A percentile compares a stretch with the other conserved stretches of the same genome.
Evolutionary conservation across 2,113 vertebrate species (phyloP).

Genomic region (Spermophilus dauricus): DNA sequence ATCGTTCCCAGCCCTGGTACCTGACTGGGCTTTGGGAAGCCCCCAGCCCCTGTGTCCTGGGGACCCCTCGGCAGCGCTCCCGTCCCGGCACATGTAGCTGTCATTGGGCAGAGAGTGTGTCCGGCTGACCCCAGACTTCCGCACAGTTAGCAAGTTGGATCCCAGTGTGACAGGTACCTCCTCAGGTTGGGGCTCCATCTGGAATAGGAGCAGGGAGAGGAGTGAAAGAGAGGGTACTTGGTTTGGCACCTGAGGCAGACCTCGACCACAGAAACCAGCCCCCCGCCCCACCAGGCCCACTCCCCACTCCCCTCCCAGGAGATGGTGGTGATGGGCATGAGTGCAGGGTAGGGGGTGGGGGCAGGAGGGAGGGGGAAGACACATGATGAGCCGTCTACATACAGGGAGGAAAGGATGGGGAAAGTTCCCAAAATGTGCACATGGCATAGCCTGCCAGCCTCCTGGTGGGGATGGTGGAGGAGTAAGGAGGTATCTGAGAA

Average conservation of each 20-base stretch:
- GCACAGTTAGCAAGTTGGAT: slow-evolving; percentile 92
- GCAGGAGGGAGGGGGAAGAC: slow-evolving; percentile 30
- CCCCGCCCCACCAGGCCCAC: not conserved
- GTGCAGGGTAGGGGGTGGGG: not conserved
- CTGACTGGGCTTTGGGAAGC: slow-evolving; percentile 89
- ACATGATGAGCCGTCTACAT: slow-evolving; percentile 22
- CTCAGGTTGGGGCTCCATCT: slow-evolving; percentile 87
- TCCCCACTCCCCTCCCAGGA: not conserved
- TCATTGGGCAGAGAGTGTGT: slow-evolving; percentile 98
- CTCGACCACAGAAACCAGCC: not conserved
- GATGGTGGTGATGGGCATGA: slow-evolving; percentile 61
- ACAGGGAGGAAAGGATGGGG: not conserved
- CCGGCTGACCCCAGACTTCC: slow-evolving; percentile 95
- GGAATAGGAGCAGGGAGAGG: slow-evolving; percentile 59
- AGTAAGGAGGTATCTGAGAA: not conserved
- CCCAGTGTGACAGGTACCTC: slow-evolving; percentile 60
- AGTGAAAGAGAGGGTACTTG: not conserved
- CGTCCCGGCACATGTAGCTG: slow-evolving; percentile 96
- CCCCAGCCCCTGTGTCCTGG: slow-evolving; percentile 77
- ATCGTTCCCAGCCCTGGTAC: slow-evolving; percentile 77
- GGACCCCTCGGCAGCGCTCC: slow-evolving; percentile 80
- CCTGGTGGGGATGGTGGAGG: not conserved
- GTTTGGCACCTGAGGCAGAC: slow-evolving; percentile 53
- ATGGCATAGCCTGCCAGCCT: not conserved
- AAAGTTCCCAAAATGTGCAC: not conserved